Percentiles rank a stretch among this genome's conserved stretches.
phyloP scores from a whole-genome alignment of 64 coral and sea anemone genomes.

The Actinia equina region DNA sequence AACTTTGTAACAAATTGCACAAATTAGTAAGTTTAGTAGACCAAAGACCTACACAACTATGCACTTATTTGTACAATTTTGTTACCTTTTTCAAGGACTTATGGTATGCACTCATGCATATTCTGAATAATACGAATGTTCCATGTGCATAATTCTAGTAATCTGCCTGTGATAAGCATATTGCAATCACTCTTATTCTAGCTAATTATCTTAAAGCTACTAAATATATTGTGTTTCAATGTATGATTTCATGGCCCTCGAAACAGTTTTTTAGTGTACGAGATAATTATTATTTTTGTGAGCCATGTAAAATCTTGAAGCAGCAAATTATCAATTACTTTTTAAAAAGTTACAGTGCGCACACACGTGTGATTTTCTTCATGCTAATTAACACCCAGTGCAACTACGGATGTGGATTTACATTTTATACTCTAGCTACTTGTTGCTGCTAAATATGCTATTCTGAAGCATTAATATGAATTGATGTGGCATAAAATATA shows the following conservation, averaged over 20 bases:
- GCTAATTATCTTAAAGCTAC: not conserved
- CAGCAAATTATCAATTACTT: constrained; percentile 5
- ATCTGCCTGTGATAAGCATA: not conserved
- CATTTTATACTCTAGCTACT: not conserved
- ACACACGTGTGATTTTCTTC: constrained; percentile 15
- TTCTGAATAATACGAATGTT: not conserved
- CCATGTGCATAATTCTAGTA: not conserved
- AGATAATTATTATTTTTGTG: not conserved
- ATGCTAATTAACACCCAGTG: constrained; percentile 3
- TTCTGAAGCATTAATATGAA: not conserved
- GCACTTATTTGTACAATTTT: too few relatives aligned
- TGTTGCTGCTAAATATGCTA: not conserved
- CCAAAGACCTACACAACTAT: too few relatives aligned
- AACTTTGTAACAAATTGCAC: too few relatives aligned
- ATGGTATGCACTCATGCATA: not conserved
- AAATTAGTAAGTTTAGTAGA: too few relatives aligned
- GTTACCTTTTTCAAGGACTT: too few relatives aligned
- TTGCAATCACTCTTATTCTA: not conserved
- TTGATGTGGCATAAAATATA: constrained; percentile 4
- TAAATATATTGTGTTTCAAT: not conserved
- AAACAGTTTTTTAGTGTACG: not conserved
- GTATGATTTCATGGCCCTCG: not conserved
- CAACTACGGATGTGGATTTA: not conserved
- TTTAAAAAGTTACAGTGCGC: constrained; percentile 15
- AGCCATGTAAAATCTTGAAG: not conserved